Conservation (phyloP, 2,113 vertebrate genomes). For the Natator depressus region DNA sequence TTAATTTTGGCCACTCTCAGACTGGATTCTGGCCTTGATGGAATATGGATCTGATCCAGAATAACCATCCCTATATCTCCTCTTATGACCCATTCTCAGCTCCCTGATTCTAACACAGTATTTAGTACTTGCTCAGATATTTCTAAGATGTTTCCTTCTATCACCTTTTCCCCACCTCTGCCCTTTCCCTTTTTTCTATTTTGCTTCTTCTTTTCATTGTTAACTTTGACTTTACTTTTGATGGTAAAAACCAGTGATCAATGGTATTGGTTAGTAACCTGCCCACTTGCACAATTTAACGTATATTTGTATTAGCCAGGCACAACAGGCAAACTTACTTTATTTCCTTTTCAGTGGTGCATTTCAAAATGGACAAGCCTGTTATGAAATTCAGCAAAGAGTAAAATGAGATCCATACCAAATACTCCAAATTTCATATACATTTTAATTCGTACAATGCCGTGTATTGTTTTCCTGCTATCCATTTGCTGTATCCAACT, state of each 20-base stretch:
- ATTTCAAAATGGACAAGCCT: conserved; percentile 17
- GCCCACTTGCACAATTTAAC: neutral
- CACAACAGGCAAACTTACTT: neutral
- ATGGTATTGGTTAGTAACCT: neutral
- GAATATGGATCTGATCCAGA: neutral
- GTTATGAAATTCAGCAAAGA: neutral
- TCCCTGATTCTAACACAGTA: neutral
- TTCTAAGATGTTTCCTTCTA: neutral
- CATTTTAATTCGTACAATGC: neutral
- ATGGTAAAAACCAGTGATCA: neutral
- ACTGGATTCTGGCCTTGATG: neutral
- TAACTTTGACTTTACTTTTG: neutral
- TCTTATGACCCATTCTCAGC: neutral
- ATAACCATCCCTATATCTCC: neutral
- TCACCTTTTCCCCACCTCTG: neutral
- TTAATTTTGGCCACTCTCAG: neutral
- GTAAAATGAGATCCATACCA: conserved; percentile 29
- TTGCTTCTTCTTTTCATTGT: neutral
- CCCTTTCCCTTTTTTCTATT: neutral
- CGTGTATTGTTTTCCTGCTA: neutral
- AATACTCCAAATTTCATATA: neutral
- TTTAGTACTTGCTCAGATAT: neutral
- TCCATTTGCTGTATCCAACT: conserved; percentile 21
- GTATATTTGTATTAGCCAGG: neutral
- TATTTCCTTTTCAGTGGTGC: conserved; percentile 36